These are phyloP conservation scores for Anastatus disparis DNA, from an alignment of 1,140 invertebrate genomes.

Conservation along the genomic window DNA sequence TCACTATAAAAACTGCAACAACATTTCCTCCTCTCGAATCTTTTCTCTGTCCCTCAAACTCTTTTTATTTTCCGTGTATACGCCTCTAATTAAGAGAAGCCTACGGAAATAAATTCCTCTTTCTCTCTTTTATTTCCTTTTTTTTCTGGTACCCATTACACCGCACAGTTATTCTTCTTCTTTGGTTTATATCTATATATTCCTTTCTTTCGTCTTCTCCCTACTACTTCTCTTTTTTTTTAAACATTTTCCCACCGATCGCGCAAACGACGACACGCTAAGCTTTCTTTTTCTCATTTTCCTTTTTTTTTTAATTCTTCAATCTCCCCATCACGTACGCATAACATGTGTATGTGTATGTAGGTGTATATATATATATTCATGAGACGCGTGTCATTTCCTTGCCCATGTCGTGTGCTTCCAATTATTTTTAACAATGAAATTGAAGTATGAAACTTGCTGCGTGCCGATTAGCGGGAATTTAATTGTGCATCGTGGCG, in stretches of 20 bases:
- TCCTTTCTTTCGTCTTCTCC: neutral
- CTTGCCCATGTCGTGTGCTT: slow-evolving; percentile 26
- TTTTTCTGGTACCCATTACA: neutral
- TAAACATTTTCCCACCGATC: slow-evolving; percentile 7
- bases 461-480: slow-evolving; percentile 60
- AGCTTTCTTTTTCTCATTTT: slow-evolving; percentile 18
- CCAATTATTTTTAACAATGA: slow-evolving; percentile 57
- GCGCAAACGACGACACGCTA: slow-evolving; percentile 24
- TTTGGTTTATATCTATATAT: no score
- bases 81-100: slow-evolving; percentile 35
- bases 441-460: slow-evolving; percentile 55
- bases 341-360: neutral
- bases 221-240: neutral
- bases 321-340: no score
- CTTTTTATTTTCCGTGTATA: neutral
- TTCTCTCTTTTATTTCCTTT: neutral
- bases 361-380: no score
- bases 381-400: slow-evolving; percentile 33
- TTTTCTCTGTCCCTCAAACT: no score
- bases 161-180: no score
- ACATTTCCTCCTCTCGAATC: slow-evolving; percentile 14
- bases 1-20: slow-evolving; percentile 17
- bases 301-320: slow-evolving; percentile 1
- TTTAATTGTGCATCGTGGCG: slow-evolving; percentile 60
- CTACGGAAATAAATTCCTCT: slow-evolving; percentile 17